Evolutionary conservation across 2,113 vertebrate genomes (phyloP).

Genomic region (Ahaetulla prasina): DNA sequence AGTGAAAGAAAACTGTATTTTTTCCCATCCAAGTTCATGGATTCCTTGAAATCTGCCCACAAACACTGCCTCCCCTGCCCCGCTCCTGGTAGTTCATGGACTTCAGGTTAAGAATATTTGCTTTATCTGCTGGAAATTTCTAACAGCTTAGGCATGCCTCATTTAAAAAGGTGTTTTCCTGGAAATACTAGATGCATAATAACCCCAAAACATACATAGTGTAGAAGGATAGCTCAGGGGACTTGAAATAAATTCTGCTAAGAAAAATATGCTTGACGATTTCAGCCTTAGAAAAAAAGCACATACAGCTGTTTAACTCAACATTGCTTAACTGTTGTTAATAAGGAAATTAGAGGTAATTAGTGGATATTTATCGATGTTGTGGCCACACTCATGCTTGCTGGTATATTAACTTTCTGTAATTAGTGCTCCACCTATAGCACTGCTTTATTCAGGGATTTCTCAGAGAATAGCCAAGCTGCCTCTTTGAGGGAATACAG

Average conservation of each 20-base stretch:
- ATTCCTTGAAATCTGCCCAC: background rate
- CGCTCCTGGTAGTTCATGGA: background rate
- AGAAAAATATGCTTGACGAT: background rate
- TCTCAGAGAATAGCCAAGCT: background rate
- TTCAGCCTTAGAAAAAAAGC: background rate
- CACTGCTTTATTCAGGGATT: background rate
- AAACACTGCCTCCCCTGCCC: fast-evolving
- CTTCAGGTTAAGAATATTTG: background rate
- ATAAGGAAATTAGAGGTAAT: background rate
- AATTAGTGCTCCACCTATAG: background rate
- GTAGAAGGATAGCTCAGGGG: background rate
- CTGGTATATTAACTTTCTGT: background rate
- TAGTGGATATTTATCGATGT: background rate
- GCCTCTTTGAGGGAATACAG: background rate
- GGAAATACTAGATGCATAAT: background rate
- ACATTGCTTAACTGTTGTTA: background rate
- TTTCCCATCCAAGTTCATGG: background rate
- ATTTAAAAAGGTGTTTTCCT: background rate
- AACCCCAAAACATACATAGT: background rate
- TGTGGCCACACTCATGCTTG: background rate
- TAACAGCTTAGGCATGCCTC: background rate
- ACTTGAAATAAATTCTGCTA: background rate
- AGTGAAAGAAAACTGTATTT: background rate
- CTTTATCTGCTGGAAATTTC: background rate
- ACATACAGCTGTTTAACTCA: background rate